Evolutionary conservation across 2,888 invertebrate species (phyloP), one percentile per base, ranked within the genome.

Genomic region (Gandaritis pyraliata): DNA sequence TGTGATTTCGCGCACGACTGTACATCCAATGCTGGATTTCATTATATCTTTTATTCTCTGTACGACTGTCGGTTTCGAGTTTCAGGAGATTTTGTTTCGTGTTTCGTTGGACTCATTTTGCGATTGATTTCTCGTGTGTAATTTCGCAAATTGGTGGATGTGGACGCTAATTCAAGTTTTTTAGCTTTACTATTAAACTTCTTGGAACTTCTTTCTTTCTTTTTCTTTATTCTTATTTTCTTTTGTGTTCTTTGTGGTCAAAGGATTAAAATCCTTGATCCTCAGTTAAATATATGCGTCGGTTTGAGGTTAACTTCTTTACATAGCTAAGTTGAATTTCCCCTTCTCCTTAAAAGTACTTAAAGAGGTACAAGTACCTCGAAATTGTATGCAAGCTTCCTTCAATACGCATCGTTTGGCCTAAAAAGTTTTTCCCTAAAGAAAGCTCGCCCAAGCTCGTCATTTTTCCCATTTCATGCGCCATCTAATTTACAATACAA

Each of bases 401-500:
- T 8, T 58, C 49, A 61, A 67, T 66, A 62, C 62, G 61, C 48
- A 59, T 64, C 68, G 63, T 58, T 61, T 53, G 47, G 47, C 64
- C 59, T 43, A 56, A 66, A 58, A 66, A 66, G 61, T 68, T 68
- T 54, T 59, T 49, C 53, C 59, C 62, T 55, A 62, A 60, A 60
- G 48, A 52, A 57, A 57, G 55, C 41, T 60, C 60, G 51, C 45
- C 58, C 62, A 61, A 39, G 66, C 64, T 61, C 59, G 63, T 64
- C 56, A 61, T 66, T 61, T 69, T 68, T 69, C 66, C 64, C 63
- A 63, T 71, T 70, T 68, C 63, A 64, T 66, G 69, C 63, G 61
- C 64, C 70, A 64, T 72, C 74, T 82, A 80, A 83, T 83, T 82
- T 80, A 82, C 81, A 86, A 85, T 83, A 83, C 75, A 83, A 83